Evolutionary conservation across 2,113 vertebrate genomes (phyloP), one percentile per base, ranked within the genome.

Genomic region (Hippoglossus stenolepis): DNA sequence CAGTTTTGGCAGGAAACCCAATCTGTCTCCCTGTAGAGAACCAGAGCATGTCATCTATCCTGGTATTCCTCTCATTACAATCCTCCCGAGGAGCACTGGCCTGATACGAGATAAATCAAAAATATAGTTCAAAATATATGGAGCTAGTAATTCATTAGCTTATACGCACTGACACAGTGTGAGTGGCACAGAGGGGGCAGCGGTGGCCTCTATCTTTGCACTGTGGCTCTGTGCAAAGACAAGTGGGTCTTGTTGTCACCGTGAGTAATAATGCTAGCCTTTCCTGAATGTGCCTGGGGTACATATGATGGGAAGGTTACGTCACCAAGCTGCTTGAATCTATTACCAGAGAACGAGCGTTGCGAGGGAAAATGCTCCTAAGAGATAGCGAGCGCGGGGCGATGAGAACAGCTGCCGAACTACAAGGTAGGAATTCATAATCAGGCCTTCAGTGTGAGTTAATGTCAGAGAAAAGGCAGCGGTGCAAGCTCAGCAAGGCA

Each of bases 361-460:
- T 73, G 65, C 20, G 47, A 78, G 40, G 0, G 47, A 59, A 63
- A 72, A 79, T 69, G 68, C 70, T 82, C 76, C 71, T 49, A 68
- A 65, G 80, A 90, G 87, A 90, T 70, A 74, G 76, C 38, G 74
- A 85, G 74, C 12, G 8, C 76, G 58, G 73, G 64, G 54, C 79
- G 86, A 91, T 78, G 85, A 88, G 87, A 90, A 85, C 85, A 92
- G 89, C 87, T 89, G 90, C 84, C 54, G 11, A 86, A 89, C 79
- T 82, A 90, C 89, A 85, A 87, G 82, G 87, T 66, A 86, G 61
- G 83, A 90, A 90, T 89, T 89, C 81, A 88, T 90, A 91, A 90
- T 93, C 78, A 88, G 84, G 72, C 71, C 65, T 88, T 90, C 72
- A 15, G 75, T 80, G 70, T 70, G 75, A 51, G 74, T 89, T 86